phyloP scores from a whole-genome alignment of 2,888 invertebrate species.

The Leptarthrus brevirostris region DNA sequence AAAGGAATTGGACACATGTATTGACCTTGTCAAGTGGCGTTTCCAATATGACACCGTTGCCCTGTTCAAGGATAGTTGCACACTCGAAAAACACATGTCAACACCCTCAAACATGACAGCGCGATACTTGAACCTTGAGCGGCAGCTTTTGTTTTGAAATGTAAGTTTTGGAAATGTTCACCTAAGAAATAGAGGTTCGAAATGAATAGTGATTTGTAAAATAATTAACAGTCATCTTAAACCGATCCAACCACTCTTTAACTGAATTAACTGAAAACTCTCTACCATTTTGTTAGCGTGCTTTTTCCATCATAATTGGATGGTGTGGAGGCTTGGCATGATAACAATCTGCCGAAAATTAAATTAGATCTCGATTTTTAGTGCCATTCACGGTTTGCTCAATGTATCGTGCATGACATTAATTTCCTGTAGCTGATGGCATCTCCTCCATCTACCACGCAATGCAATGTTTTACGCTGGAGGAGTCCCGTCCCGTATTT shows the following conservation, averaged over 20 bases:
- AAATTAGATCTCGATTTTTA: slow-evolving; percentile 4
- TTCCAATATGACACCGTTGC: background rate
- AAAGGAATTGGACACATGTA: slow-evolving; percentile 23
- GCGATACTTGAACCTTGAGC: background rate
- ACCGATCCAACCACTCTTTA: too few relatives aligned
- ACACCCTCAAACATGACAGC: slow-evolving; percentile 2
- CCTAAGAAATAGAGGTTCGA: background rate
- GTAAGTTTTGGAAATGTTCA: background rate
- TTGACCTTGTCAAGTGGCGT: slow-evolving; percentile 41
- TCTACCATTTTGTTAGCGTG: too few relatives aligned
- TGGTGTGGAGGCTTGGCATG: background rate
- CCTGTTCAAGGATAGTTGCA: slow-evolving; percentile 8
- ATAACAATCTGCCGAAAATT: background rate
- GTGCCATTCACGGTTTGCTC: slow-evolving; percentile 3
- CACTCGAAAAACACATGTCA: slow-evolving; percentile 21
- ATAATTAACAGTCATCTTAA: background rate
- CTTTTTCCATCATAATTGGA: background rate
- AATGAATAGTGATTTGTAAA: background rate
- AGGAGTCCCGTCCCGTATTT: background rate
- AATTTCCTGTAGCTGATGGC: slow-evolving; percentile 30
- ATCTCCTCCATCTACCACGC: slow-evolving; percentile 4
- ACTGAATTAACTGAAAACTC: too few relatives aligned
- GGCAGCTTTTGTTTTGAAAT: background rate
- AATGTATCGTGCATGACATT: slow-evolving; percentile 29
- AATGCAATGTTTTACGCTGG: background rate